A percentile compares a stretch with the other conserved stretches of the same genome.
Evolutionary conservation across 2,113 vertebrate genomes (phyloP).

Genomic region (Patagioenas fasciata): DNA sequence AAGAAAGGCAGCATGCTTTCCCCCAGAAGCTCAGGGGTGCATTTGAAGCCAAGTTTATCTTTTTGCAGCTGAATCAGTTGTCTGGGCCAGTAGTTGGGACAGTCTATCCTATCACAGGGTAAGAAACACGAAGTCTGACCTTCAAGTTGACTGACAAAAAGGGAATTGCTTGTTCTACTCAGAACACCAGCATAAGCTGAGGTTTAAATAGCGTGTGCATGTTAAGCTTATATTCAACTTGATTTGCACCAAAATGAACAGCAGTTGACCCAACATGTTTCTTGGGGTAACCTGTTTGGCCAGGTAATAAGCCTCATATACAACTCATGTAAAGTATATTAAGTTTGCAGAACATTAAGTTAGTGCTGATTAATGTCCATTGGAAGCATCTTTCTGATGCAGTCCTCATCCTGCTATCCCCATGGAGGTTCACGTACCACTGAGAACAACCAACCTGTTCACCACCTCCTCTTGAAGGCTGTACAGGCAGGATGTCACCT

Average conservation of each 20-base stretch:
- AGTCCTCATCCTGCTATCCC: neutral
- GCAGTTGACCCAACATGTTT: neutral
- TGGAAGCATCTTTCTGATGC: neutral
- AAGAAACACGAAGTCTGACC: neutral
- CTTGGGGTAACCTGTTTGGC: neutral
- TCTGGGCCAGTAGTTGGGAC: neutral
- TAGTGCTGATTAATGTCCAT: neutral
- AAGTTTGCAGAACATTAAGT: neutral
- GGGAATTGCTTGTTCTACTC: neutral
- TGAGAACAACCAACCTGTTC: neutral
- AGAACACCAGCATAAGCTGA: rapidly evolving
- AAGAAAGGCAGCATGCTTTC: neutral
- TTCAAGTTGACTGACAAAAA: neutral
- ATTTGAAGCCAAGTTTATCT: neutral
- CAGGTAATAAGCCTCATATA: neutral
- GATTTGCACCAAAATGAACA: neutral
- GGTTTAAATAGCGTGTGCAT: neutral
- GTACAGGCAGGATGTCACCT: neutral
- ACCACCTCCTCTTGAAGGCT: neutral
- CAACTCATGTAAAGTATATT: neutral
- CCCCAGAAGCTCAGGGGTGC: neutral
- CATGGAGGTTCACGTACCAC: neutral
- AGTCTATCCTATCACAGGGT: neutral
- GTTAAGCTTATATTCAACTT: neutral
- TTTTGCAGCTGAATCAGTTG: neutral